Evolutionary conservation across 2,113 vertebrate genomes (phyloP), one percentile per base, ranked within the genome.

Genomic region (Calonectris borealis): DNA sequence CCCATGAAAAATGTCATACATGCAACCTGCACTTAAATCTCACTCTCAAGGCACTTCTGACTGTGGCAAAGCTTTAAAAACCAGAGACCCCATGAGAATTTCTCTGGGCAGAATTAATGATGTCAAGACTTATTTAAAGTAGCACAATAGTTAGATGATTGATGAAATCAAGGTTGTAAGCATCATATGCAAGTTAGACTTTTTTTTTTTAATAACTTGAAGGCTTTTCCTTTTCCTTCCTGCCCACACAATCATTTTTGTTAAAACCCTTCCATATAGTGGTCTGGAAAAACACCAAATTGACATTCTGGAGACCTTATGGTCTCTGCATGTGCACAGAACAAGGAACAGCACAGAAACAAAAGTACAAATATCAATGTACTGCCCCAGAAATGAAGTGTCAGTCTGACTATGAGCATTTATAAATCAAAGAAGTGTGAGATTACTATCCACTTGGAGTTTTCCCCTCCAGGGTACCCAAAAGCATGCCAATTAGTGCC

Each of bases 361-460:
- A 83, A 86, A 90, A 48, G 54, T 66, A 68, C 29, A 93, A 95
- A 38, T 92, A 58, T 86, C 72, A 70, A 17, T 57, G 72, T 34
- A 66, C 46, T 88, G 80, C 60, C 48, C 65, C 58, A 92, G 95
- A 94, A 92, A 89, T 42, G 36, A 92, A 86, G 48, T 76, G 86
- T 92, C 88, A 91, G 80, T 79, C 91, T 86, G 86, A 72, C 44
- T 94, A 48, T 42, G 81, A 92, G 83, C 57, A 49, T 83, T 85
- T 92, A 89, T 82, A 94, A 91, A 96, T 96, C 91, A 95, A 94
- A 90, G 80, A 81, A 86, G 26, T 79, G 62, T 51, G 61, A 93
- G 77, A 94, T 94, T 93, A 82, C 72, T 83, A 79, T 85, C 73
- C 66, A 79, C 70, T 94, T 85, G 69, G 86, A 49, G 72, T 55